A percentile compares a stretch with the other conserved stretches of the same genome.
Evolutionary conservation across 1,140 invertebrate species (phyloP).

Genomic region (Piezodorus guildinii): DNA sequence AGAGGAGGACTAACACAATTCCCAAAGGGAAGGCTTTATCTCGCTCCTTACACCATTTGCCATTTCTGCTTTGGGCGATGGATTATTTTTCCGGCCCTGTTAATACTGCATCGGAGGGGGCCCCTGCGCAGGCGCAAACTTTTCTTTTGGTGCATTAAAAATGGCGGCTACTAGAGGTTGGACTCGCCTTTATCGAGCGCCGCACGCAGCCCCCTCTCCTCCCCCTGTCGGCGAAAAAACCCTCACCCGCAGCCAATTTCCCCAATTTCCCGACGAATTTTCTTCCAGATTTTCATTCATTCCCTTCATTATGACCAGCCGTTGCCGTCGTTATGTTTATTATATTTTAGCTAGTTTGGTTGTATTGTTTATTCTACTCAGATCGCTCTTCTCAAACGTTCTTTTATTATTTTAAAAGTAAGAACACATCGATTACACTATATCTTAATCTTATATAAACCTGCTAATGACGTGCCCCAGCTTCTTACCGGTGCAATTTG

Average conservation of each 20-base stretch:
- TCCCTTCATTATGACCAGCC: no score
- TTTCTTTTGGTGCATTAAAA: constrained; percentile 27
- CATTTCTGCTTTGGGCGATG: constrained; percentile 1
- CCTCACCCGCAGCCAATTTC: constrained; percentile 1
- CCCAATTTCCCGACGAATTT: constrained; percentile 2
- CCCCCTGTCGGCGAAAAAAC: constrained; percentile 8
- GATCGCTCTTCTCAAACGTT: no score
- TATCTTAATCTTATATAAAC: no score
- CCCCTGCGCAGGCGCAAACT: constrained; percentile 13
- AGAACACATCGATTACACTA: no score
- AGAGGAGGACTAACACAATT: no score
- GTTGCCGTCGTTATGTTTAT: no score
- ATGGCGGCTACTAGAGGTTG: constrained; percentile 24
- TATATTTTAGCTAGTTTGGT: no score
- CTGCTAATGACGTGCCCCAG: no score
- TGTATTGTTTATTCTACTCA: no score
- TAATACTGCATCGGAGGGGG: constrained; percentile 17
- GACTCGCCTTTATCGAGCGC: constrained; percentile 24
- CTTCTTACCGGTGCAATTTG: no score
- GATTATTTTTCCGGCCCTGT: constrained; percentile 16
- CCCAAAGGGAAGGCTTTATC: background rate
- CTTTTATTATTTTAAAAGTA: no score
- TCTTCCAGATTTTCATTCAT: no score
- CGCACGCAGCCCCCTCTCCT: background rate
- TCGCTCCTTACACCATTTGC: constrained; percentile 4